Base-by-base conservation (phyloP, 2,113 vertebrate species). In the Bolborhynchus lineola region DNA sequence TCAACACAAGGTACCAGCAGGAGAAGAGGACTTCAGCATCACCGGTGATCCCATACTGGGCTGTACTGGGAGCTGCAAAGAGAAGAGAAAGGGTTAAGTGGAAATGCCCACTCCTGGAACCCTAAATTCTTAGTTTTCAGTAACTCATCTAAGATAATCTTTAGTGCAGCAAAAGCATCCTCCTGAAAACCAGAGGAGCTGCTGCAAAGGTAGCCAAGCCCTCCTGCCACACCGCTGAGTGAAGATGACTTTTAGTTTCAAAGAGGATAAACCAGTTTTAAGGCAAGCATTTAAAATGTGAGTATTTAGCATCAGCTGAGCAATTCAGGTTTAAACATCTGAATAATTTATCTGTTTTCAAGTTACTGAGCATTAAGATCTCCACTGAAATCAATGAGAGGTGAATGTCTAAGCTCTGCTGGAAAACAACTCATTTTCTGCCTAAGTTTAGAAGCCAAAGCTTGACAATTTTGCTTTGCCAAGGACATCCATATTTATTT, bases 1-100 rank as follows among this genome's bases (percentile, higher is more conserved):
- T 98, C 98, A 99, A 96, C 97, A 99, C 98, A 97, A 99, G 99
- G 98, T 98, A 98, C 97, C 98, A 98, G 98, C 99, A 99, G 98
- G 99, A 99, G 98, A 99, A 98, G 68, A 99, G 98, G 97, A 98
- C 95, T 82, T 99, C 98, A 5, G 99, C 99, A 5, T 98, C 98
- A 86, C 99, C 99, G 92, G 98, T 99, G 97, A 99, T 98, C 93
- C 99, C 99, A 85, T 99, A 99, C 96, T 99, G 99, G 92, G 99
- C 99, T 81, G 99, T 99, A 98, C 99, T 99, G 98, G 99, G 99
- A 90, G 99, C 99, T 99, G 98, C 96, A 93, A 97, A 98, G 97
- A 98, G 96, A 99, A 96, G 90, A 92, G 94, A 71, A 95, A 87
- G 16, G 96, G 47, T 97, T 87, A 94, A 92, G 72, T 75, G 88